Percentiles rank a stretch among this genome's conserved stretches.
phyloP scores from a whole-genome alignment of 2,888 invertebrate genomes.

The Drosophila leonis region DNA sequence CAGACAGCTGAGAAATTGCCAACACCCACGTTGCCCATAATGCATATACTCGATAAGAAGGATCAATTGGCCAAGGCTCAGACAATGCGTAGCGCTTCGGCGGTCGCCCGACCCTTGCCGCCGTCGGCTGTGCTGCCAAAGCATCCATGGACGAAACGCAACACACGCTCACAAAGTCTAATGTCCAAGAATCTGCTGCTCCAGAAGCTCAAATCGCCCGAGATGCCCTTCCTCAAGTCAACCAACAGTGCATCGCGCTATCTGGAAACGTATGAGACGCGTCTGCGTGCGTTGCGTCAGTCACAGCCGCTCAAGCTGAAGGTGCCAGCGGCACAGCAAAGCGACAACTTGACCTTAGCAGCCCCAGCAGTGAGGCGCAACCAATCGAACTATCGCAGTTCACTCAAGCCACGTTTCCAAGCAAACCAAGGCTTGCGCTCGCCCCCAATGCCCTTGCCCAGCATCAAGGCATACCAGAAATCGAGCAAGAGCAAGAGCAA shows the following conservation, averaged over 20 bases:
- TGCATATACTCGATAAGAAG: not conserved
- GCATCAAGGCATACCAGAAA: not conserved
- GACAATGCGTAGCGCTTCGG: not conserved
- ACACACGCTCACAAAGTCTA: not conserved
- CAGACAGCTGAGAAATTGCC: not conserved
- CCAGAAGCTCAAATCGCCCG: not conserved
- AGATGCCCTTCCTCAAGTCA: not conserved
- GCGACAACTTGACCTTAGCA: not conserved
- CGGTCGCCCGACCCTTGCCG: not conserved
- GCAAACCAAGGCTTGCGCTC: not conserved
- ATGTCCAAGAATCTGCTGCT: not conserved
- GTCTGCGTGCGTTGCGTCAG: not conserved
- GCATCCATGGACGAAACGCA: not conserved
- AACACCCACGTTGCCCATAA: not conserved
- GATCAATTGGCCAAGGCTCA: not conserved
- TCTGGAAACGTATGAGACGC: conserved; percentile 5
- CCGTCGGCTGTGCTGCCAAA: not conserved
- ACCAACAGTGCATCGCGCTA: not conserved
- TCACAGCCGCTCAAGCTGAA: conserved; percentile 3
- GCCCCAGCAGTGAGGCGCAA: no score
- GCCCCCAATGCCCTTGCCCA: not conserved
- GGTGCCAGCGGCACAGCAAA: not conserved
- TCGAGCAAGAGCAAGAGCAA: not conserved
- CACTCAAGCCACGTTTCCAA: not conserved
- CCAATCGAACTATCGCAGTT: not conserved